Base-by-base conservation (phyloP, 1,140 invertebrate species). In the Drosophila grimshawi region DNA sequence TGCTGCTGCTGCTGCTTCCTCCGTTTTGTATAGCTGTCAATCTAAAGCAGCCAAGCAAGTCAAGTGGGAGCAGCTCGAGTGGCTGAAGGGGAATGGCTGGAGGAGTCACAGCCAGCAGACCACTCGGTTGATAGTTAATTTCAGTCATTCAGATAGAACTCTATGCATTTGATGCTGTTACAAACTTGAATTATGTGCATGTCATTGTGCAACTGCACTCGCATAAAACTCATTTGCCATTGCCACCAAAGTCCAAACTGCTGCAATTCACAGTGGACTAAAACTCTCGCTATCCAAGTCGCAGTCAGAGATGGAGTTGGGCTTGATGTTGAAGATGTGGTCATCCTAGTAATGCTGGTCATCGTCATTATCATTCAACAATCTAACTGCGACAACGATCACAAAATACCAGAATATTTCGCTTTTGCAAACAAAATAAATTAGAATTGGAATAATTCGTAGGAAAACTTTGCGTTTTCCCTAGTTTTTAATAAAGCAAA, bases 401-500 rank as follows among this genome's bases (percentile, higher is more conserved):
- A 82, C 77, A 85, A 75, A 80, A 71, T 66, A 66, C 77, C 77
- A 68, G 67, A 78, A 78, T 76, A 78, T 82, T 79, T 74, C 64
- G 77, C 80, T 88, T 88, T 78, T 65, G 69, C 73, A 67, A 76
- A 89, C 85, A 85, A 89, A 89, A 89, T 89, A 89, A 89, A 89
- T 89, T 89, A 89, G 85, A 89, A 89, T 89, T 89, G 85, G 89
- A 89, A 89, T 89, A 89, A 89, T 89, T 89, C 78, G 66, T 70
- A 62, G 67, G 63, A 80, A 19, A 89, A 89, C 76, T 80, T 80
- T 80, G 64, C 69, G 49, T 89, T 83, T 88, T 88, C 64, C 73
- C 74, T 89, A 89, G 85, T 89, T 89, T 88, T 89, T 89, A 89
- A 89, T 89, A 89, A 89, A 89, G 85, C 85, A 89, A 19, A 89